Percentiles rank a stretch among this genome's conserved stretches.
Conservation (phyloP, 1,140 invertebrate species). For the Wiebesia pumilae region DNA sequence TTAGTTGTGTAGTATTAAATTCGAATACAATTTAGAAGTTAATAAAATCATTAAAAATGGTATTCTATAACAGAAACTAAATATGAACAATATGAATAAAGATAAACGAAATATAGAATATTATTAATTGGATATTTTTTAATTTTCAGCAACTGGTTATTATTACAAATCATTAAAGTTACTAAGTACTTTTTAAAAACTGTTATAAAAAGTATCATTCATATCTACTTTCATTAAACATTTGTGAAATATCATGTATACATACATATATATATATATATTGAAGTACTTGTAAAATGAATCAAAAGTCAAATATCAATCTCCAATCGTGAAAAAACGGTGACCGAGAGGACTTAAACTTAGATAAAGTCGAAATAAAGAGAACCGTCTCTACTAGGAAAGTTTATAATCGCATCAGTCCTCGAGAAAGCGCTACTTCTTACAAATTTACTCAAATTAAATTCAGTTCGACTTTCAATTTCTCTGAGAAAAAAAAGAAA, state of each 20-base stretch:
- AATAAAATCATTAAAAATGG: too few relatives aligned
- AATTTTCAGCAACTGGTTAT: too few relatives aligned
- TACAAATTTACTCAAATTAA: slow-evolving; percentile 48
- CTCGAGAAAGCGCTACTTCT: slow-evolving; percentile 1
- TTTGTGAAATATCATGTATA: background rate
- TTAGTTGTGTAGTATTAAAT: too few relatives aligned
- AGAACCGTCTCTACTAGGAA: background rate
- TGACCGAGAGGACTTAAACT: background rate
- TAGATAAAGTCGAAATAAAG: slow-evolving; percentile 35
- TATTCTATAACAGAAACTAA: too few relatives aligned
- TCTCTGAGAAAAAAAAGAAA: background rate
- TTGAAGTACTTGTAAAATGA: background rate
- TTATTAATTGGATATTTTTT: too few relatives aligned
- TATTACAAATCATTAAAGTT: background rate
- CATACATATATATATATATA: too few relatives aligned
- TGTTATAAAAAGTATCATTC: background rate
- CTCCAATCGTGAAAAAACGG: background rate
- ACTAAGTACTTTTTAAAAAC: background rate
- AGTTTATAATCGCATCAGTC: slow-evolving; percentile 51
- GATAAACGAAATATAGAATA: too few relatives aligned
- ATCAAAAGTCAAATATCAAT: background rate
- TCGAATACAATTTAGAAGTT: too few relatives aligned
- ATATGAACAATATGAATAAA: too few relatives aligned
- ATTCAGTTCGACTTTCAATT: slow-evolving; percentile 52
- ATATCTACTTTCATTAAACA: background rate